phyloP scores from a whole-genome alignment of 2,113 vertebrate species.

The Salvelinus namaycush region DNA sequence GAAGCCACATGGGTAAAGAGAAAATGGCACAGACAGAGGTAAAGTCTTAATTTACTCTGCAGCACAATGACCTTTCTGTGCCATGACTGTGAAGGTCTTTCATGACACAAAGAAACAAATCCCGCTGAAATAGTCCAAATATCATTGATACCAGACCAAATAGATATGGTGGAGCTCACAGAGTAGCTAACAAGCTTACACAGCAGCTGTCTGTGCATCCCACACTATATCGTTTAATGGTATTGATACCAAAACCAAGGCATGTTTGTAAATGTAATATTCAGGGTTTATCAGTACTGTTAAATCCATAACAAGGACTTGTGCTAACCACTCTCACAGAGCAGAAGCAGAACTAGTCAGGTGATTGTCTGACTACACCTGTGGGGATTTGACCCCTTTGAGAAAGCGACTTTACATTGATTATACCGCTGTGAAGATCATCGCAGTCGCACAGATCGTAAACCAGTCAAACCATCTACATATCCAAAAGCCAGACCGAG shows the following conservation, averaged over 20 bases:
- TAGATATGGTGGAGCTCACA: background rate
- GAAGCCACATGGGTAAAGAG: background rate
- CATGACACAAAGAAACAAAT: background rate
- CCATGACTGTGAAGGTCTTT: background rate
- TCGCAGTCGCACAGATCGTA: slow-evolving; percentile 19
- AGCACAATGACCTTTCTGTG: background rate
- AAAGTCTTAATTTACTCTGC: background rate
- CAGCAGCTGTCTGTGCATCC: background rate
- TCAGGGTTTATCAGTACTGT: too few relatives aligned
- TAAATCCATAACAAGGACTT: background rate
- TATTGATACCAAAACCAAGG: too few relatives aligned
- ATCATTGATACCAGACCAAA: background rate
- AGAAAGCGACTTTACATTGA: slow-evolving; percentile 2
- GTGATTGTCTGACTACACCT: background rate
- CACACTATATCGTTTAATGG: too few relatives aligned
- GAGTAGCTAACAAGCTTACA: background rate
- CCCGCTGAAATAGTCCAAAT: background rate
- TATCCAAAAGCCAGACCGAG: slow-evolving; percentile 33
- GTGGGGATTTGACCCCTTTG: slow-evolving; percentile 7
- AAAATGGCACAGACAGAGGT: background rate
- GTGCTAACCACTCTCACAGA: background rate
- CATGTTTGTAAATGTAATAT: too few relatives aligned
- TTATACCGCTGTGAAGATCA: slow-evolving; percentile 2
- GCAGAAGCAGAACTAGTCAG: background rate
- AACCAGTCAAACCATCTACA: slow-evolving; percentile 8